Conservation (phyloP, 2,113 vertebrate genomes). For the Leptobrachium ailaonicum region DNA sequence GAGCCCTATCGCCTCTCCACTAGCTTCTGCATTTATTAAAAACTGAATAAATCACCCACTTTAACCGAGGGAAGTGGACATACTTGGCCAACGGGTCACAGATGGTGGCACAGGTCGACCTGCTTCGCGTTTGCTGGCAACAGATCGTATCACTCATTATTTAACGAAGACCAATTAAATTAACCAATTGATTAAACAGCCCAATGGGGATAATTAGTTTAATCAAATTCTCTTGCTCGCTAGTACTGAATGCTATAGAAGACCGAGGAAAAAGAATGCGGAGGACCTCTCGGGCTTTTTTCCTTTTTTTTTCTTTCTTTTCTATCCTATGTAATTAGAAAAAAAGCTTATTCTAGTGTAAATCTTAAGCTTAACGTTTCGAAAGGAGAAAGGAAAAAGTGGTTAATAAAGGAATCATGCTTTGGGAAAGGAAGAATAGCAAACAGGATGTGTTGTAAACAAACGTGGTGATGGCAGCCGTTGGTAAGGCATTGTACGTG, state of each 20-base stretch:
- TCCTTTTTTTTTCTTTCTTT: constrained; percentile 43
- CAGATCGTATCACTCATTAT: constrained; percentile 63
- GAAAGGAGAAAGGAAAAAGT: constrained; percentile 64
- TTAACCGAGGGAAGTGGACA: constrained; percentile 65
- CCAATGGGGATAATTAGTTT: constrained; percentile 84
- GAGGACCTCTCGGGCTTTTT: constrained; percentile 72
- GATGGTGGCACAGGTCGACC: constrained; percentile 73
- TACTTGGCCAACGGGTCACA: constrained; percentile 80
- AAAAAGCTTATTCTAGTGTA: constrained; percentile 75
- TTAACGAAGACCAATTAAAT: constrained; percentile 69
- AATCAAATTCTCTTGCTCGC: constrained; percentile 78
- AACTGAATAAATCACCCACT: constrained; percentile 52
- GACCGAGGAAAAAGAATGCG: constrained; percentile 79
- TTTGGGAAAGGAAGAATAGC: constrained; percentile 66
- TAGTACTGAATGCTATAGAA: constrained; percentile 70
- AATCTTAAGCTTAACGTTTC: constrained; percentile 73
- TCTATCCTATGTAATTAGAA: constrained; percentile 82
- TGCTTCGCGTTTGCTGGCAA: constrained; percentile 80
- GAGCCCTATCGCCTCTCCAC: constrained; percentile 63
- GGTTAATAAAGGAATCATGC: constrained; percentile 76
- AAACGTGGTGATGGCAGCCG: constrained; percentile 67
- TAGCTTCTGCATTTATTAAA: constrained; percentile 58
- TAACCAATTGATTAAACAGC: constrained; percentile 70
- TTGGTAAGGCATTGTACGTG: constrained; percentile 56
- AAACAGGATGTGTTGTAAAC: constrained; percentile 78